Evolutionary conservation across 1,140 invertebrate species (phyloP).

Genomic region (Tetragonula clypearis): DNA sequence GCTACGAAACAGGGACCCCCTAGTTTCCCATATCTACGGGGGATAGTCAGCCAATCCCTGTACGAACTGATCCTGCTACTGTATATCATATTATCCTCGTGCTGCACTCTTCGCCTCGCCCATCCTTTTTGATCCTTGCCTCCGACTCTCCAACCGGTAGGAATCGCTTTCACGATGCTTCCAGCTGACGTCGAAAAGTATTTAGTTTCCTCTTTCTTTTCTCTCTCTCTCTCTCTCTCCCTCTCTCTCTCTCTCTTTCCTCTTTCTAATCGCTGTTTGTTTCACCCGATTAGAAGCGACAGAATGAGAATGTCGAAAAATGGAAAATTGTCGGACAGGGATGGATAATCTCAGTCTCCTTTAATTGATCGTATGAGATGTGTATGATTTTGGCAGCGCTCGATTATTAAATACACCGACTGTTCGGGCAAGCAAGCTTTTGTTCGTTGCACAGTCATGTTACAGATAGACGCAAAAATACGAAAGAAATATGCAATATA

Average conservation of each 20-base stretch:
- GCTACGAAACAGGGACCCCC: slow-evolving; percentile 46
- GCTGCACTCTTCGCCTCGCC: slow-evolving; percentile 41
- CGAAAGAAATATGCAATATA: no score
- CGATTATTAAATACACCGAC: no score
- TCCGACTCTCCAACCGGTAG: neutral
- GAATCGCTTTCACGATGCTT: neutral
- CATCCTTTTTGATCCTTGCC: slow-evolving; percentile 16
- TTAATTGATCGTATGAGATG: no score
- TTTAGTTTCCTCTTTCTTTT: neutral
- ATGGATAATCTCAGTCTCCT: no score
- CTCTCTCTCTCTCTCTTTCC: neutral
- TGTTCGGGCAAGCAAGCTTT: no score
- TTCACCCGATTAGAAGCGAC: no score
- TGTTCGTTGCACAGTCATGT: no score
- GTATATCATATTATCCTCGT: slow-evolving; percentile 50
- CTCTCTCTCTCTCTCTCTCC: neutral
- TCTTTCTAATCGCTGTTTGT: no score
- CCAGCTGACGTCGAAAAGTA: slow-evolving; percentile 11
- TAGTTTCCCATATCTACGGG: slow-evolving; percentile 59
- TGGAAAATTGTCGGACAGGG: no score
- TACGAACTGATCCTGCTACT: slow-evolving; percentile 34
- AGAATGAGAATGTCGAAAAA: no score
- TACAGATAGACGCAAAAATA: no score
- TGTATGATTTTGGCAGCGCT: no score
- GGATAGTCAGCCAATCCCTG: slow-evolving; percentile 41